Percentiles rank a stretch among this genome's conserved stretches.
Conservation (phyloP, 2,113 vertebrate species). For the Hippocampus comes region DNA sequence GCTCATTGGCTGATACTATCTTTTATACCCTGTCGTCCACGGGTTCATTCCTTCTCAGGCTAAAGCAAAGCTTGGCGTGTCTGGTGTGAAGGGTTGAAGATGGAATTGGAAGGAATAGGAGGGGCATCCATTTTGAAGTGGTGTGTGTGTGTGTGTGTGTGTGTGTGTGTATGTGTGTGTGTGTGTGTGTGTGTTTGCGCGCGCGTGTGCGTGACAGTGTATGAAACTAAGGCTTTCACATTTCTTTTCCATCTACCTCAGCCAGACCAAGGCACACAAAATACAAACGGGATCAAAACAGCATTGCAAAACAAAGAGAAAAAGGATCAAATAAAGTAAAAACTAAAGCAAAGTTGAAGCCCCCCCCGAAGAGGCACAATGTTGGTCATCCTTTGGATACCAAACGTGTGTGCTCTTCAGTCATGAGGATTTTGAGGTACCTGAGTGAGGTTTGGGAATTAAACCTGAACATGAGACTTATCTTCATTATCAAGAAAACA, state of each 20-base stretch:
- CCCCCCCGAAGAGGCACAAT: constrained; percentile 40
- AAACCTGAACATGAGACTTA: constrained; percentile 1
- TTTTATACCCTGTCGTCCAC: constrained; percentile 19
- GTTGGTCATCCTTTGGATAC: constrained; percentile 17
- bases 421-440: constrained; percentile 25
- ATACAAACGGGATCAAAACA: constrained; percentile 50
- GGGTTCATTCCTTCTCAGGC: neutral
- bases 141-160: neutral
- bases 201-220: neutral
- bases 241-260: constrained; percentile 9
- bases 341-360: constrained; percentile 29
- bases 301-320: constrained; percentile 32
- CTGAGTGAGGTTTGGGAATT: constrained; percentile 37
- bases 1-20: constrained; percentile 7
- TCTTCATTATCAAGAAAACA: constrained; percentile 17
- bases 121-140: neutral
- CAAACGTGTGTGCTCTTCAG: neutral
- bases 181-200: constrained; percentile 1
- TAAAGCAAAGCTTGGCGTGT: constrained; percentile 7
- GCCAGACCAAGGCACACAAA: constrained; percentile 38
- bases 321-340: constrained; percentile 7
- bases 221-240: constrained; percentile 16
- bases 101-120: neutral
- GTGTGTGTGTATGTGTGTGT: constrained; percentile 6
- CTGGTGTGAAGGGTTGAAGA: constrained; percentile 1